Conservation (phyloP, 2,113 vertebrate genomes). For the Daphoenositta chrysoptera region DNA sequence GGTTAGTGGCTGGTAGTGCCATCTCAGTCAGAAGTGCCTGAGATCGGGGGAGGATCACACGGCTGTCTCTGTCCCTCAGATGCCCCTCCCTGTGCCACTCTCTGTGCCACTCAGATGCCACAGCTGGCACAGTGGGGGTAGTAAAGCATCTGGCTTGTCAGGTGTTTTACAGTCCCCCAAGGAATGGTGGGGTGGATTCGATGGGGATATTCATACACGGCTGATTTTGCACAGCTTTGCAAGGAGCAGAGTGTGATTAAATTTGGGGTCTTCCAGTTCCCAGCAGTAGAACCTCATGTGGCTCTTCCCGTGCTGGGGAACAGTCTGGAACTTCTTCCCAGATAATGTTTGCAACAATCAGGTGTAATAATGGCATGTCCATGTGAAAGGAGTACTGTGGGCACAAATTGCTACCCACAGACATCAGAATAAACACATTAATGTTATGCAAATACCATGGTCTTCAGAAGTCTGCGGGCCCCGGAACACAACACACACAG, state of each 20-base stretch:
- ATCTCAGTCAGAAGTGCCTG: neutral
- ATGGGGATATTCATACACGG: rapidly evolving
- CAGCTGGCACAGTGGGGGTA: neutral
- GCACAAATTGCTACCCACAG: conserved; percentile 42
- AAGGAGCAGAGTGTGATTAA: neutral
- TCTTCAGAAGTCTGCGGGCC: conserved; percentile 32
- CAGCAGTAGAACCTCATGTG: conserved; percentile 2
- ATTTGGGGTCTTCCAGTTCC: neutral
- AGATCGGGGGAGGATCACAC: neutral
- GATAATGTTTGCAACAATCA: conserved; percentile 1
- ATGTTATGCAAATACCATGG: conserved; percentile 35
- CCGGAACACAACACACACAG: neutral
- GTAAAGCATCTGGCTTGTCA: neutral
- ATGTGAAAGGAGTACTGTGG: conserved; percentile 33
- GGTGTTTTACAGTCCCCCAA: neutral
- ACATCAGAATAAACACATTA: conserved; percentile 14
- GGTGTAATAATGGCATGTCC: conserved; percentile 34
- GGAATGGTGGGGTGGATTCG: neutral
- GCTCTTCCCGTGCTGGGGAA: neutral
- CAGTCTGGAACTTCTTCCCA: conserved; percentile 34
- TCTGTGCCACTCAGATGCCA: neutral
- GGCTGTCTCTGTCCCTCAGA: neutral
- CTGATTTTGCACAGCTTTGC: neutral
- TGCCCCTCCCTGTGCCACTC: neutral
- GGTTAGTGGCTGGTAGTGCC: neutral